These are phyloP conservation scores for Acanthopagrus latus DNA, from an alignment of 2,797 vertebrate genomes.

Conservation along the genomic window DNA sequence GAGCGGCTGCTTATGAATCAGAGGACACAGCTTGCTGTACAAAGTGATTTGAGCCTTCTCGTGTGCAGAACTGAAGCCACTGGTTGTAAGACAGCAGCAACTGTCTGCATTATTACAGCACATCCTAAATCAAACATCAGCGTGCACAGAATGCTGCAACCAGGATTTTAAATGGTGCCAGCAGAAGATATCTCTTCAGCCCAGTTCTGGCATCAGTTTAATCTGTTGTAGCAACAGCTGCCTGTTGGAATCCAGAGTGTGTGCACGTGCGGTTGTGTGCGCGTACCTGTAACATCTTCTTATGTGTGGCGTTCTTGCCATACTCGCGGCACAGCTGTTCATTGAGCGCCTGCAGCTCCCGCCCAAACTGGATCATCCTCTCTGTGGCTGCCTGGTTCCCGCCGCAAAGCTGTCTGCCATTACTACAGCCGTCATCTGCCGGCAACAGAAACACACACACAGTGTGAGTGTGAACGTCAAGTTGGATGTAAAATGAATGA, in stretches of 20 bases:
- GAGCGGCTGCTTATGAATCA: slow-evolving; percentile 21
- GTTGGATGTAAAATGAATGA: not conserved
- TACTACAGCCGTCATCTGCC: slow-evolving; percentile 90
- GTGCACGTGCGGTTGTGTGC: not conserved
- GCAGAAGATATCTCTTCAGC: slow-evolving; percentile 31
- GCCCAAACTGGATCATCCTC: slow-evolving; percentile 98
- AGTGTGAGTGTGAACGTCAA: not conserved
- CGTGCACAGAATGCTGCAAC: not conserved
- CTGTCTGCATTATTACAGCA: not conserved
- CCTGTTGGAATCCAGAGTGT: slow-evolving; percentile 9
- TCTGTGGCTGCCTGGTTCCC: slow-evolving; percentile 97
- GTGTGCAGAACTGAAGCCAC: not conserved
- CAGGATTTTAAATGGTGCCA: slow-evolving; percentile 30
- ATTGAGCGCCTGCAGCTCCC: slow-evolving; percentile 94
- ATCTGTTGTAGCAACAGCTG: slow-evolving; percentile 24
- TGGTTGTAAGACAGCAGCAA: not conserved
- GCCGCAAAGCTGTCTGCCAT: slow-evolving; percentile 93
- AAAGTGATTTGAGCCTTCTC: slow-evolving; percentile 4
- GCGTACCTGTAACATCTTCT: slow-evolving; percentile 96
- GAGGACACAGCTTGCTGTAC: slow-evolving; percentile 12
- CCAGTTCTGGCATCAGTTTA: slow-evolving; percentile 10
- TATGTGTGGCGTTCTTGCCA: slow-evolving; percentile 94
- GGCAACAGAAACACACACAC: slow-evolving; percentile 12
- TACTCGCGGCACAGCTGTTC: slow-evolving; percentile 95
- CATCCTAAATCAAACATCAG: slow-evolving; percentile 20